Evolutionary conservation across 2,888 invertebrate genomes (phyloP).

Genomic region (Bhutanitis thaidina): DNA sequence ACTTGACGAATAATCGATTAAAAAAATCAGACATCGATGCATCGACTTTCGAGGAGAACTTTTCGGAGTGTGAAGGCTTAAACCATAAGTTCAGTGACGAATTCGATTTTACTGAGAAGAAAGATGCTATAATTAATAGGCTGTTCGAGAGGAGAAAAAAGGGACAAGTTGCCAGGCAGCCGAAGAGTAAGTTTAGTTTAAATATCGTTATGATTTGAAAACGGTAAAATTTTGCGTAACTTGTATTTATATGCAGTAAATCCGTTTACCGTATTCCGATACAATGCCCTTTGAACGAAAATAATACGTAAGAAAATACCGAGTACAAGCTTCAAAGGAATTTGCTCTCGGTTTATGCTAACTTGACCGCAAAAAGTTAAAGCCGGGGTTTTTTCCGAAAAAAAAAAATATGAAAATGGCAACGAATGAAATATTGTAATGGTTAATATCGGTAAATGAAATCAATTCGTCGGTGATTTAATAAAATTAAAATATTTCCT

Average conservation of each 20-base stretch:
- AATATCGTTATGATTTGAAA: too few species aligned
- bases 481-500: too few species aligned
- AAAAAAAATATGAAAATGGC: neutral
- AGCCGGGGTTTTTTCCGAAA: neutral
- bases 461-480: too few species aligned
- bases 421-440: too few species aligned
- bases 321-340: neutral
- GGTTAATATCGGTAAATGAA: too few species aligned
- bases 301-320: neutral
- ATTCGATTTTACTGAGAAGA: slow-evolving; percentile 52
- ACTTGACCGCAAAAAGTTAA: neutral
- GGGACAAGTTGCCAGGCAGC: slow-evolving; percentile 54
- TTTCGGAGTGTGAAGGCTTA: slow-evolving; percentile 60
- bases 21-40: slow-evolving; percentile 51
- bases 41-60: slow-evolving; percentile 49
- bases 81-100: slow-evolving; percentile 58
- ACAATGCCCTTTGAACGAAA: neutral
- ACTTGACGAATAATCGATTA: slow-evolving; percentile 50
- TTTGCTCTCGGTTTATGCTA: neutral
- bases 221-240: too few species aligned
- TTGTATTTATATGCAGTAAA: too few species aligned
- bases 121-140: slow-evolving; percentile 62
- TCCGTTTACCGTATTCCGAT: too few species aligned
- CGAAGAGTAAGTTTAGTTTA: slow-evolving; percentile 61
- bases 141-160: slow-evolving; percentile 55